Conservation (phyloP, 2,888 invertebrate genomes). For the Cabera pusaria region DNA sequence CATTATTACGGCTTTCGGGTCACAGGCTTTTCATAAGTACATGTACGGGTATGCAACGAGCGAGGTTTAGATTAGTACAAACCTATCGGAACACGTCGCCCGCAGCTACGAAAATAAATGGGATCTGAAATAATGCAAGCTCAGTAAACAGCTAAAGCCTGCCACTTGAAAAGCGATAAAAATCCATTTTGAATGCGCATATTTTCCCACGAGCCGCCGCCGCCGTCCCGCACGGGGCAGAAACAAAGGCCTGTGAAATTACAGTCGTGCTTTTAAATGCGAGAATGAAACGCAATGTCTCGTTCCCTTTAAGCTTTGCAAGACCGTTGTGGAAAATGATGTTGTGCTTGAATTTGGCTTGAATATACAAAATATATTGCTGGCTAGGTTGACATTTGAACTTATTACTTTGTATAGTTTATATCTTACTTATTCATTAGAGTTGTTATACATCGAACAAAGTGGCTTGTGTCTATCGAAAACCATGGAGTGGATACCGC, state of each 20-base stretch:
- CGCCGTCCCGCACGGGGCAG: conserved; percentile 49
- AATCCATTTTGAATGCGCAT: conserved; percentile 78
- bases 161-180: conserved; percentile 77
- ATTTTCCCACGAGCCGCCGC: conserved; percentile 68
- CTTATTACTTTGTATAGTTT: no score
- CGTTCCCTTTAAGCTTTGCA: conserved; percentile 76
- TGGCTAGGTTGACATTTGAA: conserved; percentile 29
- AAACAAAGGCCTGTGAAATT: conserved; percentile 80
- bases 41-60: conserved; percentile 2
- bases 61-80: conserved; percentile 5
- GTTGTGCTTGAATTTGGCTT: conserved; percentile 51
- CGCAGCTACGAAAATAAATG: conserved; percentile 31
- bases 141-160: conserved; percentile 55
- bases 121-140: conserved; percentile 44
- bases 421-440: no score
- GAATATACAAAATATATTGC: conserved; percentile 48
- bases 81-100: conserved; percentile 22
- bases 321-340: conserved; percentile 54
- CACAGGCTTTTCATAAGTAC: conserved; percentile 20
- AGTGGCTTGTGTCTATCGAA: no score
- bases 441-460: no score
- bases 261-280: conserved; percentile 81
- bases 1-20: conserved; percentile 31
- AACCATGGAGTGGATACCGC: no score
- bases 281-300: conserved; percentile 79